Base-by-base conservation (phyloP, 1,140 invertebrate genomes). In the Drosophila tropicalis region DNA sequence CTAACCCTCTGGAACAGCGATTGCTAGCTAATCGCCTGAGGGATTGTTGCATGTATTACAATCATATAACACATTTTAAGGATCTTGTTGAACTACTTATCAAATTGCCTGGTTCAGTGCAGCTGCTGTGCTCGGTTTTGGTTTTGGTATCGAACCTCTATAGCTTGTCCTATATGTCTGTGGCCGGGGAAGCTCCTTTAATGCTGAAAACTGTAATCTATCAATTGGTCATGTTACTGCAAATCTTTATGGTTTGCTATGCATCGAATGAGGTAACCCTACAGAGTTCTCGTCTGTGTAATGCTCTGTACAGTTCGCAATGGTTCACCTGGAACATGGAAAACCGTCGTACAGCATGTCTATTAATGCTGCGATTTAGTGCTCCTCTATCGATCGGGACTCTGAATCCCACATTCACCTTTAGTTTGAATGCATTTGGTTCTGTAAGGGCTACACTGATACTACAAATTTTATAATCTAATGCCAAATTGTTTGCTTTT, bases 191-290 rank as follows among this genome's bases (percentile, higher is more conserved):
- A 0, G 62, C 61, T 19, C 55, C 65, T 1, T 62, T 74, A 12
- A 72, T 91, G 67, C 29, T 74, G 10, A 91, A 79, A 58, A 75
- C 75, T 3, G 56, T 60, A 10, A 69, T 76, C 19, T 91, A 91
- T 62, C 86, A 90, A 15, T 47, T 85, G 29, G 79, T 75, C 1
- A 91, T 91, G 90, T 51, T 91, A 2, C 29, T 66, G 60, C 90
- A 91, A 64, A 86, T 91, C n/a, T 91, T 91, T 40, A 89, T 91
- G 3, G 25, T 91, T 3, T 91, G 90, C 72, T 83, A 90, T 67
- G 76, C 80, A 22, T 70, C 90, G 22, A 85, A 91, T 56, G 83
- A 91, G 41, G 72, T 91, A 25, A 87, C 86, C 3, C 5, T 77
- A 2, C 71, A 72, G 54, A 91, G 90, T 58, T 72, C 65, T 0